A percentile compares a stretch with the other conserved stretches of the same genome.
These are phyloP conservation scores for Drosophila sp. DNA, from an alignment of 1,140 invertebrate species.

Conservation along the genomic window DNA sequence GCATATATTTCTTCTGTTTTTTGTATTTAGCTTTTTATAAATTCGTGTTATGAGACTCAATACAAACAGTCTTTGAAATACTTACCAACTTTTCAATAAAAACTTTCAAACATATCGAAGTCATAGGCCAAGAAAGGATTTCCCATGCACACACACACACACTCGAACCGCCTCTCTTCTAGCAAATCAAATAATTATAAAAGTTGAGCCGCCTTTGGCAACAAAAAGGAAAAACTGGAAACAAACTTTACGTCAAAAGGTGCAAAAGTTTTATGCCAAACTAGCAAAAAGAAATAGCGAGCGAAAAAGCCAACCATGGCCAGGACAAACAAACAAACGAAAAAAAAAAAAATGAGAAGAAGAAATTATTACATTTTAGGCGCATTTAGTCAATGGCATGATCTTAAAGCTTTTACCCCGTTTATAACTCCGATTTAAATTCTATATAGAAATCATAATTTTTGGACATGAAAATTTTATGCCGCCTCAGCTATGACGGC, in stretches of 20 bases:
- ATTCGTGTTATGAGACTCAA: background rate
- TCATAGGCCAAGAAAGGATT: conserved; percentile 14
- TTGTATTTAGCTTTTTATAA: background rate
- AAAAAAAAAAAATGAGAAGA: background rate
- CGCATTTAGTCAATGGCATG: conserved; percentile 60
- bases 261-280: conserved; percentile 68
- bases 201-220: conserved; percentile 53
- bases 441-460: conserved; percentile 61
- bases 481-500: conserved; percentile 47
- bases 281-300: conserved; percentile 37
- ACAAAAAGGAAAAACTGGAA: conserved; percentile 52
- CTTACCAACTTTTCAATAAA: conserved; percentile 10
- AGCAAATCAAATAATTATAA: conserved; percentile 78
- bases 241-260: conserved; percentile 66
- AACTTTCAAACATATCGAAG: conserved; percentile 6
- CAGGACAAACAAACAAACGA: no score
- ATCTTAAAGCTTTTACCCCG: conserved; percentile 56
- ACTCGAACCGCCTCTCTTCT: conserved; percentile 27
- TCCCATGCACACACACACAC: background rate
- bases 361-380: conserved; percentile 64
- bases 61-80: background rate
- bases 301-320: conserved; percentile 4
- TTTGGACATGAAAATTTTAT: conserved; percentile 64
- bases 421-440: conserved; percentile 40
- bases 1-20: background rate